Conservation (phyloP, 2,888 invertebrate genomes). For the Nowickia ferox region DNA sequence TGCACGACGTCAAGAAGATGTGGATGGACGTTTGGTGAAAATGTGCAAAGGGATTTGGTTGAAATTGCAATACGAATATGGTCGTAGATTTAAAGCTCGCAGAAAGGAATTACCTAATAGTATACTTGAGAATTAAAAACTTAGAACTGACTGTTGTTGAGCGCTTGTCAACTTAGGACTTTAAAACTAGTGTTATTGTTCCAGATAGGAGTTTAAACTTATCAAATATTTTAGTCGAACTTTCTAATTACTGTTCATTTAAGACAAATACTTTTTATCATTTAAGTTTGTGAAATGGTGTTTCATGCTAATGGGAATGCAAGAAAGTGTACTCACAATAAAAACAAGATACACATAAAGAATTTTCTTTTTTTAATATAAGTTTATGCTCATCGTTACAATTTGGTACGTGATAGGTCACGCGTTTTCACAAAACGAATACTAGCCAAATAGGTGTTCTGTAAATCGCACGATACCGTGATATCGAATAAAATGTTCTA, state of each 20-base stretch:
- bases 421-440: too few species aligned
- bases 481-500: too few species aligned
- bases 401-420: too few species aligned
- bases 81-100: constrained; percentile 64
- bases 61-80: constrained; percentile 86
- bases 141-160: background rate
- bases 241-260: background rate
- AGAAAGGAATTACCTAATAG: constrained; percentile 10
- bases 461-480: too few species aligned
- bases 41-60: constrained; percentile 96
- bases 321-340: background rate
- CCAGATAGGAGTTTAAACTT: background rate
- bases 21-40: constrained; percentile 87
- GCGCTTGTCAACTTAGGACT: background rate
- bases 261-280: background rate
- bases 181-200: background rate
- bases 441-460: too few species aligned
- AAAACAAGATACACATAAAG: background rate
- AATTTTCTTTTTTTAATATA: too few species aligned
- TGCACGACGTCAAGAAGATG: constrained; percentile 79
- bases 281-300: background rate
- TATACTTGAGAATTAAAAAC: constrained; percentile 6
- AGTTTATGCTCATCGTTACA: too few species aligned
- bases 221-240: background rate
- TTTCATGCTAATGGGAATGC: background rate